Evolutionary conservation across 2,113 vertebrate species (phyloP), one percentile per base, ranked within the genome.

Genomic region (Tylochromis polylepis): DNA sequence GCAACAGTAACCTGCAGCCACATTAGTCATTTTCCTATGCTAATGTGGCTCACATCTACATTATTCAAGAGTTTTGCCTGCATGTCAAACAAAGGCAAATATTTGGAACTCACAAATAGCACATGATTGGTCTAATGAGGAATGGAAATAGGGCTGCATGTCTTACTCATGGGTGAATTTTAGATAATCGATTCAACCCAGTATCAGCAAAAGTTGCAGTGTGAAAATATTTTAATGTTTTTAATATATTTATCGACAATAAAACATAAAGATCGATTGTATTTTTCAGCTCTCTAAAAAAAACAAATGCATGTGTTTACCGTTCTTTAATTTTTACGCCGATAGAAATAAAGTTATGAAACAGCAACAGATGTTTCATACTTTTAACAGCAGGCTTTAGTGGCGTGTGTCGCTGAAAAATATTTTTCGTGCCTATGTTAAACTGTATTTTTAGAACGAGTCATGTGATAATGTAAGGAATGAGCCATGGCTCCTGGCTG

Each of bases 61-160:
- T 93, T 89, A 87, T 88, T 83, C 89, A 89, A 59, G 36, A 43
- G 79, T 60, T 87, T 85, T 82, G 57, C 75, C 56, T 80, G 20
- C 82, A 82, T 85, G 88, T 86, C 89, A 90, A 86, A 89, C 89
- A 92, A 88, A 91, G 55, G 83, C 62, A 90, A 92, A 92, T 87
- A 88, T 90, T 87, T 89, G 65, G 38, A 85, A 79, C n/a, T 79
- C 20, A 43, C 55, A 92, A 90, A 92, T 49, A 56, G 55, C 81
- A 81, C 67, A 41, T 77, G 46, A 89, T 82, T 87, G 79, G 56
- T 65, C 70, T 53, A 85, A 62, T 20, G 43, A 88, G 81, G 56
- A 31, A 49, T 83, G 53, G 65, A 87, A 92, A 70, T 12, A 38
- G 16, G 14, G 12, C 12, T 18, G 34, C 20, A 1, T 60, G 53